Conservation (phyloP, 2,113 vertebrate species). For the Odocoileus hemionus region DNA sequence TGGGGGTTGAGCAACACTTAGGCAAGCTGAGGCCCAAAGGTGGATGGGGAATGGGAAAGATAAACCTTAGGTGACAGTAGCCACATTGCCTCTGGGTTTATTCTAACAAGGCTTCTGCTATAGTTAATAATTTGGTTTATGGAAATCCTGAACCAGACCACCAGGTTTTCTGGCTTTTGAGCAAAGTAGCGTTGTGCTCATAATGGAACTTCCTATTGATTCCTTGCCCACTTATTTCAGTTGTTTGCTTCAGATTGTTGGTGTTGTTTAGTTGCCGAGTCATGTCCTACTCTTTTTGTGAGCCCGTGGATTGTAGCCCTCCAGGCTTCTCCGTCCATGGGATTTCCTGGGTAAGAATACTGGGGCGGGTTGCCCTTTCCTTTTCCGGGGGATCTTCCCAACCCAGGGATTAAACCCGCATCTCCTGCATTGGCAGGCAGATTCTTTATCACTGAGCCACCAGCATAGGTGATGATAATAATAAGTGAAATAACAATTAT, state of each 20-base stretch:
- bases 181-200: not conserved
- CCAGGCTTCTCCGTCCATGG: not conserved
- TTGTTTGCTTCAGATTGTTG: not conserved
- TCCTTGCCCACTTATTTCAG: not conserved
- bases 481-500: not conserved
- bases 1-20: not conserved
- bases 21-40: not conserved
- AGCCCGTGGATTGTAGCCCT: not conserved
- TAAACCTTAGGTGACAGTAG: not conserved
- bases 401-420: not conserved
- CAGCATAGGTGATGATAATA: not conserved
- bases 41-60: not conserved
- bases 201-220: not conserved
- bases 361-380: not conserved
- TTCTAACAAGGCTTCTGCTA: not conserved
- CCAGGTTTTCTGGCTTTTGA: constrained; percentile 8
- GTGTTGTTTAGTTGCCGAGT: not conserved
- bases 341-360: not conserved
- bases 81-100: not conserved
- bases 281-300: not conserved
- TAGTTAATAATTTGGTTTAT: not conserved
- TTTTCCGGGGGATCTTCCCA: not conserved
- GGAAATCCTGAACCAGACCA: not conserved
- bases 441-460: not conserved
- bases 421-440: not conserved